Base-by-base conservation (phyloP, 1,140 invertebrate genomes). In the Solenopsis fugax region DNA sequence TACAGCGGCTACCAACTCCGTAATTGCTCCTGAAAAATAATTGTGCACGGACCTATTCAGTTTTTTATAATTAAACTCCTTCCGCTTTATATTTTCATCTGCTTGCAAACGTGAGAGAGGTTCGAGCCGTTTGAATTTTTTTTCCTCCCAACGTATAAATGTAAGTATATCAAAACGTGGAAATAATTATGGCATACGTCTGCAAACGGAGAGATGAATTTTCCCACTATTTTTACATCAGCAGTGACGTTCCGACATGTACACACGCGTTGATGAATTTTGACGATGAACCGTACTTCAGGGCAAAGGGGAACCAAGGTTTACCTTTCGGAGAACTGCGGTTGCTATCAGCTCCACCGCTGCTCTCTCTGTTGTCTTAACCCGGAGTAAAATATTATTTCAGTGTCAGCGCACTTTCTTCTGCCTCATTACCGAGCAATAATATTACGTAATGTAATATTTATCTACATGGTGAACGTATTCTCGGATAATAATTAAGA, bases 301-400 rank as follows among this genome's bases (percentile, higher is more conserved):
- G 18, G 9, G 21, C 3, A 3, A 77, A 76, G 60, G 48, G 34
- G 24, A 85, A 29, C 60, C 37, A 78, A 85, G 13, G 16, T 85
- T 67, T 45, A 65, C 60, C 4, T 65, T 78, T 65, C 84, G n/a
- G 18, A 21, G 48, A 56, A 45, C 76, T 48, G 21, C 45, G 37
- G 54, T n/a, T 34, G 29, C 45, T 75, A 75, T 85, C 64, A 76
- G 21, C 21, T 85, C 7, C 10, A 24, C 21, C 65, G 16, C 18
- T 60, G 29, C 37, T 76, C 13, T 85, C 24, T n/a, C 29, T 77
- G 60, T 86, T 65, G 58, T 45, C 24, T 85, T 77, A 85, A 67
- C 60, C 58, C 29, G 21, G 54, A 84, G 56, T 60, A 75, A 62
- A 75, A 84, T 84, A 75, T 84, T 84, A 62, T 84, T 84, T 62